Percentiles rank a stretch among this genome's conserved stretches.
phyloP scores from a whole-genome alignment of 2,113 vertebrate species.

The Galeopterus variegatus region DNA sequence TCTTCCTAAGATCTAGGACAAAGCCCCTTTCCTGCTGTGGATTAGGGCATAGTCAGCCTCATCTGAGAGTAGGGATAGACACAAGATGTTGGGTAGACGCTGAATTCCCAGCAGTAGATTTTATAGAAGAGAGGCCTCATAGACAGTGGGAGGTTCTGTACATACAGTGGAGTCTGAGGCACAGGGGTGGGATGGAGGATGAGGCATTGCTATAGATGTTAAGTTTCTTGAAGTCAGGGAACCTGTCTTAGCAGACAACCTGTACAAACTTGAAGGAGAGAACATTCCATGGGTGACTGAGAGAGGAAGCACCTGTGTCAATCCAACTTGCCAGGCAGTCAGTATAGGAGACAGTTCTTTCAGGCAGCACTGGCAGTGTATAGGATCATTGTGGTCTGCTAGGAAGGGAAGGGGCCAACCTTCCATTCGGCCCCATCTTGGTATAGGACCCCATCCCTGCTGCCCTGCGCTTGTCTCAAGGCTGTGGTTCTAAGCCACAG shows the following conservation, averaged over 20 bases:
- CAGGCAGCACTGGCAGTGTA: neutral
- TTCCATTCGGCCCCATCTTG: fast-evolving
- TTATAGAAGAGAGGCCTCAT: neutral
- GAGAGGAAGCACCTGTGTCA: neutral
- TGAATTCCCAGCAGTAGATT: neutral
- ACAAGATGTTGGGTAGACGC: too few relatives aligned
- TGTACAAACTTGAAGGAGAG: neutral
- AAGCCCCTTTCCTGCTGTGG: neutral
- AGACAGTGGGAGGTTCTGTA: neutral
- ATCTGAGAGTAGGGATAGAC: neutral
- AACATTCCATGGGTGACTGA: neutral
- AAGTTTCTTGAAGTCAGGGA: neutral
- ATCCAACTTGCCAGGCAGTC: neutral
- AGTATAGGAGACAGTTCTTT: neutral
- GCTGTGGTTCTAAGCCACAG: neutral
- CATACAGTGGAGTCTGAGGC: neutral
- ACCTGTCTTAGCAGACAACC: neutral
- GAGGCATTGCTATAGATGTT: neutral
- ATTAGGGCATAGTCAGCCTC: neutral
- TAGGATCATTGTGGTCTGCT: neutral
- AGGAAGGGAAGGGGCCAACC: neutral
- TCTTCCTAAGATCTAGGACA: neutral
- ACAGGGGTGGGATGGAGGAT: too few relatives aligned
- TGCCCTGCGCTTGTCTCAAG: neutral
- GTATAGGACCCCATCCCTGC: neutral